Evolutionary conservation across 2,797 vertebrate genomes (phyloP).

Genomic region (Gymnodraco acuticeps): DNA sequence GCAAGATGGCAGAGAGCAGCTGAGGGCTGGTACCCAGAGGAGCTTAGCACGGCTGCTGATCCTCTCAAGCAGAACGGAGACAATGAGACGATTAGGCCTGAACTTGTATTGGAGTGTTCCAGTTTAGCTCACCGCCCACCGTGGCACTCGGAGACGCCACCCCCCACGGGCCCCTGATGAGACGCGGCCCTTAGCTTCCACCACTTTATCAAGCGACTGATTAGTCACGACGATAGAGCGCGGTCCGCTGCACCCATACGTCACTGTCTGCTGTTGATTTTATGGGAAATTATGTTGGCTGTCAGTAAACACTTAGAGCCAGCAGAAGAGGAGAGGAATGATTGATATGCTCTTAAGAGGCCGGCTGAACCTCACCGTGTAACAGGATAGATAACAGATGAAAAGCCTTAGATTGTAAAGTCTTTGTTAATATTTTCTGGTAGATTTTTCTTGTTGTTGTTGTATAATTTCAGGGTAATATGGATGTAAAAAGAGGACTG

Average conservation of each 20-base stretch:
- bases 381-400: conserved; percentile 1
- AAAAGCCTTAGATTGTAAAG: conserved; percentile 1
- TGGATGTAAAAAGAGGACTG: too few relatives aligned
- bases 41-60: conserved; percentile 74
- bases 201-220: conserved; percentile 50
- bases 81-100: conserved; percentile 81
- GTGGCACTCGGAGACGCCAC: conserved; percentile 50
- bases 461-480: too few relatives aligned
- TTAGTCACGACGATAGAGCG: conserved; percentile 45
- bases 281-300: conserved; percentile 37
- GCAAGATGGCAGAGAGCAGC: conserved; percentile 65
- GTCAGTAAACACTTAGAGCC: conserved; percentile 34
- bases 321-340: conserved; percentile 16
- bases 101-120: conserved; percentile 78
- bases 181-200: conserved; percentile 6
- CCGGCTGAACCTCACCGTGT: conserved; percentile 11
- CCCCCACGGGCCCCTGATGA: conserved; percentile 41
- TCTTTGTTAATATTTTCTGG: conserved; percentile 7
- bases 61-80: conserved; percentile 84
- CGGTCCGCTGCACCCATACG: not conserved
- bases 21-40: conserved; percentile 66
- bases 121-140: conserved; percentile 61
- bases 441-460: conserved; percentile 1
- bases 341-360: conserved; percentile 20
- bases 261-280: conserved; percentile 32